Evolutionary conservation across 2,888 invertebrate species (phyloP).

Genomic region (Harpalus rufipes): DNA sequence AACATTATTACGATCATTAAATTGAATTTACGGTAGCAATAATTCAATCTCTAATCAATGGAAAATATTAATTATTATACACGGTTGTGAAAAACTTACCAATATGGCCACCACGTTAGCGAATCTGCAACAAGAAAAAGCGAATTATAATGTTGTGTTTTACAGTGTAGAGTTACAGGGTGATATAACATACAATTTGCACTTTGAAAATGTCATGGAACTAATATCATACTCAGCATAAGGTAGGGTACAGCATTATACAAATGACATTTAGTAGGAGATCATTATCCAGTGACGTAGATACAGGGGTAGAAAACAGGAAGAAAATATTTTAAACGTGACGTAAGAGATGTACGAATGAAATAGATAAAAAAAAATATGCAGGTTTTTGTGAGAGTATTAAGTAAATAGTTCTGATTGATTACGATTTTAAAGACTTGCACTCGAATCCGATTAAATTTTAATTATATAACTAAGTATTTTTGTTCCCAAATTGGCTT

Average conservation of each 20-base stretch:
- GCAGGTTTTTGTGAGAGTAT: too few relatives aligned
- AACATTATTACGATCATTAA: conserved; percentile 17
- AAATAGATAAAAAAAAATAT: neutral
- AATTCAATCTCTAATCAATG: neutral
- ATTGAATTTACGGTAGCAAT: conserved; percentile 14
- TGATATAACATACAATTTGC: neutral
- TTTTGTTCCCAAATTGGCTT: too few relatives aligned
- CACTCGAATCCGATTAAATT: too few relatives aligned
- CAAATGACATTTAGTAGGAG: conserved; percentile 38
- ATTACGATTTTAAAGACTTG: too few relatives aligned
- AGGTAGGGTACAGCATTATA: conserved; percentile 29
- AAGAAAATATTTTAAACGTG: neutral
- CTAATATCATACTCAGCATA: conserved; percentile 8
- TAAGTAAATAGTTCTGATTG: too few relatives aligned
- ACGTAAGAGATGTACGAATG: neutral
- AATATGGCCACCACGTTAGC: neutral
- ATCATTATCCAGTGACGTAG: conserved; percentile 10
- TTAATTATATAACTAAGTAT: too few relatives aligned
- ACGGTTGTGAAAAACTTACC: neutral
- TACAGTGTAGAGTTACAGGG: neutral
- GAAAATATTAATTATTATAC: conserved; percentile 2
- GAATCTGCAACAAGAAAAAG: neutral
- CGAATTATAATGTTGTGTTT: neutral
- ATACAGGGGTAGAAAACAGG: neutral
- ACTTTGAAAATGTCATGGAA: conserved; percentile 32